A percentile compares a stretch with the other conserved stretches of the same genome.
phyloP scores from a whole-genome alignment of 2,797 vertebrate species.

The Catamblyrhynchus diadema region DNA sequence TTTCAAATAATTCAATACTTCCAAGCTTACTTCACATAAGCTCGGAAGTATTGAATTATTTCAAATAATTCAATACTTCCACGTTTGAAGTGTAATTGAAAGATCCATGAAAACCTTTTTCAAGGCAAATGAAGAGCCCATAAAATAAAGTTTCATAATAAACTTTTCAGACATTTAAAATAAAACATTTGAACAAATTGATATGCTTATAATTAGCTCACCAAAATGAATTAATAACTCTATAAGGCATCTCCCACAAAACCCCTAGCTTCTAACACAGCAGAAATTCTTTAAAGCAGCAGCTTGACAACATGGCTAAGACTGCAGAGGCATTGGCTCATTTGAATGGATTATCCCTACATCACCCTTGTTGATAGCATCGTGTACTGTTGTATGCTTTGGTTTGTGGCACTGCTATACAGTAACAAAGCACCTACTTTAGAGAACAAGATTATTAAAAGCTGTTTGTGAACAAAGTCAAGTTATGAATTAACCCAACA shows the following conservation, averaged over 20 bases:
- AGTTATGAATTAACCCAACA: background rate
- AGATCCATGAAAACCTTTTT: background rate
- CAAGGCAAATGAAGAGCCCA: background rate
- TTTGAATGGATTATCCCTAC: background rate
- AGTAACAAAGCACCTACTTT: background rate
- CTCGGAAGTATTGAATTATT: no score
- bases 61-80: no score
- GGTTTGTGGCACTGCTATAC: background rate
- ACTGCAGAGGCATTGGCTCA: background rate
- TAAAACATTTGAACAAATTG: background rate
- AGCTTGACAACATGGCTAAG: background rate
- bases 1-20: background rate
- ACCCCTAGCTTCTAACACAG: background rate
- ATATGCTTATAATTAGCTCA: background rate
- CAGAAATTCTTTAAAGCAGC: background rate
- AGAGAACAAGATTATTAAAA: background rate
- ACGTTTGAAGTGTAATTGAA: background rate
- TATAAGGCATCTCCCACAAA: background rate
- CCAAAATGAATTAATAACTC: background rate
- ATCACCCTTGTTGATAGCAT: background rate
- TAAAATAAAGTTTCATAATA: background rate
- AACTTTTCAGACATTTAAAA: background rate
- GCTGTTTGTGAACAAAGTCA: background rate
- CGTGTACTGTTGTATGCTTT: accelerated
- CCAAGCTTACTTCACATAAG: background rate